These are phyloP conservation scores for Platycheirus albimanus DNA, from an alignment of 2,888 invertebrate species.

Conservation along the genomic window DNA sequence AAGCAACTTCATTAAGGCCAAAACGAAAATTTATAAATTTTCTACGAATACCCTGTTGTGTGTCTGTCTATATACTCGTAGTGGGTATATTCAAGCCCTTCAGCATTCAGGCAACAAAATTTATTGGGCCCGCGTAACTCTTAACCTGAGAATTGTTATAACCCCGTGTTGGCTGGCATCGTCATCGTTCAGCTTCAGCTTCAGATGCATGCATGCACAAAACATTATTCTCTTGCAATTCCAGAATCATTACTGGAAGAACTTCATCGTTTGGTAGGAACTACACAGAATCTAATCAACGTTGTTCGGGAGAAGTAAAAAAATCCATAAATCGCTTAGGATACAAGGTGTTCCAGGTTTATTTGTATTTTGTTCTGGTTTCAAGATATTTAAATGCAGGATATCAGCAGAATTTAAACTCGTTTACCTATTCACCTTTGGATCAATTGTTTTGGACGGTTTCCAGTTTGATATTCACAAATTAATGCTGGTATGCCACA, in stretches of 20 bases:
- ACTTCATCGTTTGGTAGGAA: slow-evolving; percentile 42
- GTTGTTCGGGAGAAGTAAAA: slow-evolving; percentile 27
- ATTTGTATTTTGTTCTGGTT: neutral
- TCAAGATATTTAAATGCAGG: neutral
- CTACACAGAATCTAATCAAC: slow-evolving; percentile 59
- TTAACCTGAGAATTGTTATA: slow-evolving; percentile 62
- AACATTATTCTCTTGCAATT: slow-evolving; percentile 45
- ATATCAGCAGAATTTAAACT: too few species aligned
- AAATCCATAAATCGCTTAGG: neutral
- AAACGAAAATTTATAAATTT: slow-evolving; percentile 46
- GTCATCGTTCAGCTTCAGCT: slow-evolving; percentile 1
- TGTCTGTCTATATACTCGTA: too few species aligned
- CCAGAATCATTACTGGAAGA: slow-evolving; percentile 59
- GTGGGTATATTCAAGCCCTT: slow-evolving; percentile 21
- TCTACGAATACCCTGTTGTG: neutral
- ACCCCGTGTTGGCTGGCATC: slow-evolving; percentile 15
- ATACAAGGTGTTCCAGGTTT: slow-evolving; percentile 6
- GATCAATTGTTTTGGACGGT: too few species aligned
- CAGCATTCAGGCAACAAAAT: slow-evolving; percentile 15
- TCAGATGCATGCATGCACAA: slow-evolving; percentile 51
- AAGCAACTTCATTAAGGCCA: slow-evolving; percentile 70
- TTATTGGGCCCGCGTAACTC: slow-evolving; percentile 47
- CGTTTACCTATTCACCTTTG: too few species aligned
- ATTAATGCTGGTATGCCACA: too few species aligned
- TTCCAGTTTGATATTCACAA: too few species aligned